A percentile compares a stretch with the other conserved stretches of the same genome.
phyloP scores from a whole-genome alignment of 2,113 vertebrate genomes.

The Syrmaticus mikado region DNA sequence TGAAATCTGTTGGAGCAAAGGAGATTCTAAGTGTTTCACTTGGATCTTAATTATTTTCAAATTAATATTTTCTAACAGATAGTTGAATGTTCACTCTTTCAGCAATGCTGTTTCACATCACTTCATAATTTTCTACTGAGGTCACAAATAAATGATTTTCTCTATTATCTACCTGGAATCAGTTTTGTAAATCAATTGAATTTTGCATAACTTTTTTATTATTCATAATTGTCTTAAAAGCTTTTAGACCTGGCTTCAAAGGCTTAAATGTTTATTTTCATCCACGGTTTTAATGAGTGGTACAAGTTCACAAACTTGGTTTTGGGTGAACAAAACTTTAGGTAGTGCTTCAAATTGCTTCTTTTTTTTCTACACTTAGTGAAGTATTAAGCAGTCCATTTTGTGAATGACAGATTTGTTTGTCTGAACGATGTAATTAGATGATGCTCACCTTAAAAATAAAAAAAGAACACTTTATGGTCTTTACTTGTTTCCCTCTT shows the following conservation, averaged over 20 bases:
- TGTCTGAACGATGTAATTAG: neutral
- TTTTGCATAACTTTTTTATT: neutral
- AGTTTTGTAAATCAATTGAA: neutral
- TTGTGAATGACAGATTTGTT: neutral
- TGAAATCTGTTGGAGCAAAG: neutral
- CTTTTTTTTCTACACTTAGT: neutral
- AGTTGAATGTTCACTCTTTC: neutral
- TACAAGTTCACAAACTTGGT: neutral
- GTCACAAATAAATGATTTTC: neutral
- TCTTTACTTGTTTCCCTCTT: neutral
- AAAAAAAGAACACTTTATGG: neutral
- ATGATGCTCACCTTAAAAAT: neutral
- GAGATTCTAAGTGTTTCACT: neutral
- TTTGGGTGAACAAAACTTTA: neutral
- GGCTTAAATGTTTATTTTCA: neutral
- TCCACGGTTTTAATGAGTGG: neutral
- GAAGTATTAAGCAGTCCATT: neutral
- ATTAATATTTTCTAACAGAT: neutral
- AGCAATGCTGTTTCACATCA: neutral
- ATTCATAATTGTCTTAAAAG: neutral
- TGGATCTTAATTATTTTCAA: slow-evolving; percentile 17
- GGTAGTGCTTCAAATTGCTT: neutral
- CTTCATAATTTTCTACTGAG: neutral
- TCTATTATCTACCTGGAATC: neutral
- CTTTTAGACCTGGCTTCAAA: neutral